A percentile compares a stretch with the other conserved stretches of the same genome.
Evolutionary conservation across 1,140 invertebrate species (phyloP).

Genomic region (Camponotus vicinus): DNA sequence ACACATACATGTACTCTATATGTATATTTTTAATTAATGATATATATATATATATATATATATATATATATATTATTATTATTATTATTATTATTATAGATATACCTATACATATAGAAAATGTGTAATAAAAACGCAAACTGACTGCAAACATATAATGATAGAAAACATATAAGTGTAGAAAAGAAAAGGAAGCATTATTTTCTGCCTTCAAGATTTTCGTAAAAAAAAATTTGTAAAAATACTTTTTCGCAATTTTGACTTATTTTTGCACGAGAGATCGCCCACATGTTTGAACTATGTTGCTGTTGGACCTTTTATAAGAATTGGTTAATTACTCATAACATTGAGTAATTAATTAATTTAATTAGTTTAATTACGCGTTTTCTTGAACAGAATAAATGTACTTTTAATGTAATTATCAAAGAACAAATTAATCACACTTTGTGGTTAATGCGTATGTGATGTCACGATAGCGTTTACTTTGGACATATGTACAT

Average conservation of each 20-base stretch:
- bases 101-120: background rate
- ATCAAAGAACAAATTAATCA: constrained; percentile 11
- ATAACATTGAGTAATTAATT: constrained; percentile 23
- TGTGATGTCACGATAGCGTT: background rate
- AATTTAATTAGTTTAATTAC: constrained; percentile 28
- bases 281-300: background rate
- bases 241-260: background rate
- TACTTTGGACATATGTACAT: too few species aligned
- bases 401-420: constrained; percentile 34
- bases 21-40: background rate
- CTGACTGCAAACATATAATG: background rate
- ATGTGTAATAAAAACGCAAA: too few species aligned
- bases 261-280: background rate
- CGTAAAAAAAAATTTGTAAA: background rate
- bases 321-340: constrained; percentile 2
- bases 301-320: background rate
- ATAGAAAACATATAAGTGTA: background rate
- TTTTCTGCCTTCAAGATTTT: background rate
- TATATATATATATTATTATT: background rate
- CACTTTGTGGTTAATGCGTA: background rate
- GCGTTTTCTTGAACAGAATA: background rate
- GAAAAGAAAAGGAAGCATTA: too few species aligned
- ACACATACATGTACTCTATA: too few species aligned
- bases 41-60: too few species aligned
- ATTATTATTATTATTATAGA: background rate